Percentiles rank a stretch among this genome's conserved stretches.
phyloP scores from a whole-genome alignment of 2,113 vertebrate species.

The Onychostoma macrolepis region DNA sequence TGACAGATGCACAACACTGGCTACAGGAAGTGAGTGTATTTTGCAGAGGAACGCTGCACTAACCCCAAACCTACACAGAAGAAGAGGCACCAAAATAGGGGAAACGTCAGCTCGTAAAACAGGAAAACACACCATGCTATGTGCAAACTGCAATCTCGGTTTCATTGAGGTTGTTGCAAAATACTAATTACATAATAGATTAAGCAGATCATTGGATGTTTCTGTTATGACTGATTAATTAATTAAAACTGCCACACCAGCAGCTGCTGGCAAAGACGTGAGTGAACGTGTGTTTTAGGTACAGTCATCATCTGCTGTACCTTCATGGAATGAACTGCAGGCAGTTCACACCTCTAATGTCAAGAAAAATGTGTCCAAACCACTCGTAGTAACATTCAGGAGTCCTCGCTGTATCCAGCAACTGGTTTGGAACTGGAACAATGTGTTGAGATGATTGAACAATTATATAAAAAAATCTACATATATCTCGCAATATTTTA shows the following conservation, averaged over 20 bases:
- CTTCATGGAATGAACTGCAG: not conserved
- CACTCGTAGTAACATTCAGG: not conserved
- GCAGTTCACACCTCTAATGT: not conserved
- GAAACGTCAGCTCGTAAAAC: constrained; percentile 22
- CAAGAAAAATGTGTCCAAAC: constrained; percentile 22
- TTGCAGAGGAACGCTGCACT: constrained; percentile 51
- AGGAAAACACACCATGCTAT: constrained; percentile 42
- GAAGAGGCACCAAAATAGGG: constrained; percentile 8
- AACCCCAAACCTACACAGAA: constrained; percentile 41
- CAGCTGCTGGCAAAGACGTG: not conserved
- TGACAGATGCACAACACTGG: not conserved
- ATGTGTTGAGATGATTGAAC: not conserved
- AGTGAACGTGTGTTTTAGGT: not conserved
- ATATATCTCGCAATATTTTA: not conserved
- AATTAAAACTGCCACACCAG: not conserved
- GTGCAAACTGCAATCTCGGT: constrained; percentile 57
- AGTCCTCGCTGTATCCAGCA: not conserved
- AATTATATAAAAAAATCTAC: not conserved
- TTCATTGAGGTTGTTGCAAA: constrained; percentile 27
- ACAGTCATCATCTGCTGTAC: not conserved
- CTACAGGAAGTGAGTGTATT: constrained; percentile 63
- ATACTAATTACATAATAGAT: not conserved
- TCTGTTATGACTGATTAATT: not conserved
- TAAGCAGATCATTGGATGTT: not conserved
- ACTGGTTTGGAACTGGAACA: not conserved